phyloP scores from a whole-genome alignment of 2,113 vertebrate genomes.

The Bubo scandiacus region DNA sequence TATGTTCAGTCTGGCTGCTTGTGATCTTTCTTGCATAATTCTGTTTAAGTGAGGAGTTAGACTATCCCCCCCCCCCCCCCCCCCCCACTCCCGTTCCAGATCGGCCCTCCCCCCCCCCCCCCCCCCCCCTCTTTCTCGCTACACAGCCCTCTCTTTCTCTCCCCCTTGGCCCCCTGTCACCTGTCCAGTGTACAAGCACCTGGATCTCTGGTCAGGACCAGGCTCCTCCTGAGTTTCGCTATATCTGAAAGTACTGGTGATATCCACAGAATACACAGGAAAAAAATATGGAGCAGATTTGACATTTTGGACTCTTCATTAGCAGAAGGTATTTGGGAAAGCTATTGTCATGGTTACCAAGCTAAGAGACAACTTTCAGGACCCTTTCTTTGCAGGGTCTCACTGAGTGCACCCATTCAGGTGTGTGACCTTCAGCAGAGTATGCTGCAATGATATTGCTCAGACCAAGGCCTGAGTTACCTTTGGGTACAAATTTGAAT shows the following conservation, averaged over 20 bases:
- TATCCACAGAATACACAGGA: neutral
- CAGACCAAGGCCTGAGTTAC: neutral
- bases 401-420: neutral
- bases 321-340: neutral
- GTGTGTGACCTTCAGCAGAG: neutral
- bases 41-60: neutral
- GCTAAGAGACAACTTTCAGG: neutral
- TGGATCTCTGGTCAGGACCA: neutral
- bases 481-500: neutral
- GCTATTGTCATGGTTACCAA: neutral
- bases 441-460: accelerated
- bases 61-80: neutral
- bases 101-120: neutral
- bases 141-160: neutral
- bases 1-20: neutral
- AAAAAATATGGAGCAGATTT: neutral
- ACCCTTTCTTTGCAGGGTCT: neutral
- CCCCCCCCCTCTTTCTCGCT: neutral
- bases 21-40: neutral
- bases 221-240: neutral
- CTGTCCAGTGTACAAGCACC: accelerated
- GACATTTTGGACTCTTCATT: neutral
- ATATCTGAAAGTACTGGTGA: neutral
- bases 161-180: neutral
- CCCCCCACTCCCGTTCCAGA: too few species aligned